Evolutionary conservation across 2,888 invertebrate species (phyloP).

Genomic region (Muscina levida): DNA sequence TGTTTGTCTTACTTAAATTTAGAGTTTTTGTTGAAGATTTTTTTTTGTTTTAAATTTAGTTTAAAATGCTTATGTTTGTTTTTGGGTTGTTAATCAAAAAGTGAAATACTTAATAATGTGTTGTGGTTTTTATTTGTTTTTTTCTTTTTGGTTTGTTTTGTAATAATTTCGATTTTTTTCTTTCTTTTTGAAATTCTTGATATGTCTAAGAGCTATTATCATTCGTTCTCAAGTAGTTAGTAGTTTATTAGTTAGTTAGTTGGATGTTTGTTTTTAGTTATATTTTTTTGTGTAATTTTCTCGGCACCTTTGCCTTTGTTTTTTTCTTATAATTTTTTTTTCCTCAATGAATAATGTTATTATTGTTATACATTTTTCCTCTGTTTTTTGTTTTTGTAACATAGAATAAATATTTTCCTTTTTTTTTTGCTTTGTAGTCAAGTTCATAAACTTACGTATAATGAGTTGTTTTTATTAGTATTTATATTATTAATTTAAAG

Average conservation of each 20-base stretch:
- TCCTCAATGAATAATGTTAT: constrained; percentile 11
- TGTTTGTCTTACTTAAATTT: neutral
- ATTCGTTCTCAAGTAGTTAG: constrained; percentile 77
- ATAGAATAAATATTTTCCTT: neutral
- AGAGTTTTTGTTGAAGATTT: neutral
- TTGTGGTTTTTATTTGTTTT: constrained; percentile 48
- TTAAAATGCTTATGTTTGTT: constrained; percentile 50
- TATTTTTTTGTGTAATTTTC: constrained; percentile 12
- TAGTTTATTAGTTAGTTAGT: constrained; percentile 57
- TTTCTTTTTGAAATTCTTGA: constrained; percentile 75
- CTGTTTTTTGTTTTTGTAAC: constrained; percentile 16
- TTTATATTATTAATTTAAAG: constrained; percentile 45
- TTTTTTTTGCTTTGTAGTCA: constrained; percentile 20
- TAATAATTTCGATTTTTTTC: constrained; percentile 68
- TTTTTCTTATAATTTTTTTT: constrained; percentile 2
- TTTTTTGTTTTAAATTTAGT: constrained; percentile 22
- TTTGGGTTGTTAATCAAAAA: constrained; percentile 22
- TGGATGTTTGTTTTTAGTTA: constrained; percentile 7
- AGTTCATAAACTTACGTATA: constrained; percentile 63
- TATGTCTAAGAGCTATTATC: constrained; percentile 80
- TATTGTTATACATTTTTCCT: constrained; percentile 33
- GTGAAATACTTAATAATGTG: constrained; percentile 29
- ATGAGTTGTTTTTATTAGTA: constrained; percentile 49
- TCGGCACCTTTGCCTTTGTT: neutral
- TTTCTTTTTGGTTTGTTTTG: constrained; percentile 30